Percentiles rank a stretch among this genome's conserved stretches.
Evolutionary conservation across 2,113 vertebrate species (phyloP).

Genomic region (Muscicapa adusta): DNA sequence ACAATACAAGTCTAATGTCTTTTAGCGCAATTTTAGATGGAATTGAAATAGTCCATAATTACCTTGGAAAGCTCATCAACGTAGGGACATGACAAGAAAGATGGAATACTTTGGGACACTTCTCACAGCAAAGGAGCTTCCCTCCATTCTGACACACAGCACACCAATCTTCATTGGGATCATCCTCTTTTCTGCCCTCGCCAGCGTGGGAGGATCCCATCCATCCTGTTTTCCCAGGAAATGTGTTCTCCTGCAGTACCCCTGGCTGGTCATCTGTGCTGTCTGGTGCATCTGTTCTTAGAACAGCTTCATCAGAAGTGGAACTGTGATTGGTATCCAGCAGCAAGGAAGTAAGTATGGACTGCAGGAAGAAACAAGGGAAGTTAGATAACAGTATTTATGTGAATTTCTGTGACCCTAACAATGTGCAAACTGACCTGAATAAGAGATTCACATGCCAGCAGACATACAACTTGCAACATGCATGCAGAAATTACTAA

Average conservation of each 20-base stretch:
- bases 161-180: slow-evolving; percentile 86
- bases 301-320: slow-evolving; percentile 50
- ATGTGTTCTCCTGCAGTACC: slow-evolving; percentile 34
- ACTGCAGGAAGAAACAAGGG: slow-evolving; percentile 38
- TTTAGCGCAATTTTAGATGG: background rate
- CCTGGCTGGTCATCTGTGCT: slow-evolving; percentile 77
- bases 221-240: slow-evolving; percentile 66
- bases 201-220: slow-evolving; percentile 26
- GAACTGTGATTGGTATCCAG: slow-evolving; percentile 66
- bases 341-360: slow-evolving; percentile 75
- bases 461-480: background rate
- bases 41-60: slow-evolving; percentile 4
- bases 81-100: slow-evolving; percentile 81
- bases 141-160: slow-evolving; percentile 84
- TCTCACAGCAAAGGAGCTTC: slow-evolving; percentile 81
- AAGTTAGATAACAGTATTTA: background rate
- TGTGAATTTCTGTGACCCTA: background rate
- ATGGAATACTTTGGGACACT: slow-evolving; percentile 84
- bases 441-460: background rate
- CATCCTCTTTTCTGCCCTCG: slow-evolving; percentile 78
- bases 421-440: background rate
- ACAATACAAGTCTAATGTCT: background rate
- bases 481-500: background rate
- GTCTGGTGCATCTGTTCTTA: slow-evolving; percentile 75
- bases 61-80: slow-evolving; percentile 79